Percentiles rank a stretch among this genome's conserved stretches.
Conservation (phyloP, 92 coral and sea anemone genomes). For the Plumapathes pennacea region DNA sequence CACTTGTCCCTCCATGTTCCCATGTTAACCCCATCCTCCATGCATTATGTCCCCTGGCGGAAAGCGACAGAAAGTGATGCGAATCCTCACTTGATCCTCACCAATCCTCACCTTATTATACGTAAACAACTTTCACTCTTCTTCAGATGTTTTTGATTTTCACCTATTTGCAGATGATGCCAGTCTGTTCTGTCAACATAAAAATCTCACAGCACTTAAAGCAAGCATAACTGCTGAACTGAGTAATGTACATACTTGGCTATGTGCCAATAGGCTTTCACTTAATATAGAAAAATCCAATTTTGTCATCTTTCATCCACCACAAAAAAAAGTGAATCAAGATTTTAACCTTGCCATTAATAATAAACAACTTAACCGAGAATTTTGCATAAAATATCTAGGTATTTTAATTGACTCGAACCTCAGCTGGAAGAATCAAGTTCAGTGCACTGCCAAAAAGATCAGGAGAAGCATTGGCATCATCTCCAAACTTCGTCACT, state of each 20-base stretch:
- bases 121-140: slow-evolving; percentile 31
- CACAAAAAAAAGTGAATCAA: slow-evolving; percentile 43
- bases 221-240: slow-evolving; percentile 25
- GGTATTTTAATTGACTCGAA: slow-evolving; percentile 40
- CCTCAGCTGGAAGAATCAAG: slow-evolving; percentile 44
- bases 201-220: slow-evolving; percentile 15
- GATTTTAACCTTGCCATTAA: slow-evolving; percentile 8
- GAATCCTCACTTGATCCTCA: no score
- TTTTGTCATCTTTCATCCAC: slow-evolving; percentile 40
- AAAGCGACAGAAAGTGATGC: no score
- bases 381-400: slow-evolving; percentile 29
- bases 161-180: slow-evolving; percentile 62
- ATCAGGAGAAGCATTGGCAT: slow-evolving; percentile 29
- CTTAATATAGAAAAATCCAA: slow-evolving; percentile 48
- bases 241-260: slow-evolving; percentile 40
- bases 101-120: no score
- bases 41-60: no score
- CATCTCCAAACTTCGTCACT: slow-evolving; percentile 15
- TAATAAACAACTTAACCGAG: slow-evolving; percentile 25
- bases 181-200: slow-evolving; percentile 5
- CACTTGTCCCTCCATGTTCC: no score
- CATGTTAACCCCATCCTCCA: no score
- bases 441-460: slow-evolving; percentile 28
- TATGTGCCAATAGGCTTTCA: slow-evolving; percentile 48
- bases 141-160: slow-evolving; percentile 30